Evolutionary conservation across 2,113 vertebrate species (phyloP), one percentile per base, ranked within the genome.

Genomic region (Pelecanoides urinatrix): DNA sequence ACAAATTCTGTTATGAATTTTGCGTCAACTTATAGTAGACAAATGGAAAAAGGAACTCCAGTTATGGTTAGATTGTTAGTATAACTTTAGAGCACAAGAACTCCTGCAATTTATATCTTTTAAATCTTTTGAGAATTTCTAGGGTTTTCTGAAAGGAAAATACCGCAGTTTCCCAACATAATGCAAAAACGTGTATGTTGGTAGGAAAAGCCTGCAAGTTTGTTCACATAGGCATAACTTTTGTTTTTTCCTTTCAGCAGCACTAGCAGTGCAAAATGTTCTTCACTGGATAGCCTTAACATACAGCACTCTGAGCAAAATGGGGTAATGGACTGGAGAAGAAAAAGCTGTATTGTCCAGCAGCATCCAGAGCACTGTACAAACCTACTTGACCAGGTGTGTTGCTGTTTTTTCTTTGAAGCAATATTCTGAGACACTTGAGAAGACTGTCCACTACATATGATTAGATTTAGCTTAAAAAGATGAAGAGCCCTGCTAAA

Each of bases 251-350:
- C 49, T 92, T 90, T 94, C 63, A 92, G 52, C 67, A 98, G 97
- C 96, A 94, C 93, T 84, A n/a, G 93, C 76, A 97, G 97, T 97
- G 96, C 97, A 25, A 98, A 98, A 97, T 98, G 97, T 84, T 97
- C 98, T 79, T 97, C 97, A 52, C 88, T 98, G 93, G 98, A 99
- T 55, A 92, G 97, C 61, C 97, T 98, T 91, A 95, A 97, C 61
- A 52, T 97, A 66, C 97, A 96, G 53, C 98, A 97, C 61, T 93
- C 97, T 5, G 98, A 99, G 67, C 98, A 98, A 88, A 99, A 99
- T 36, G 98, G 99, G 71, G 83, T 98, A 1, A 53, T 98, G 89
- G 99, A 99, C 73, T 99, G 99, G 98, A 98, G 98, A 95, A 99
- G 98, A 91, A 98, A 98, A 82, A 94, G 93, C 97, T 98, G 97